Conservation (phyloP, 2,113 vertebrate species). For the Gavialis gangeticus region DNA sequence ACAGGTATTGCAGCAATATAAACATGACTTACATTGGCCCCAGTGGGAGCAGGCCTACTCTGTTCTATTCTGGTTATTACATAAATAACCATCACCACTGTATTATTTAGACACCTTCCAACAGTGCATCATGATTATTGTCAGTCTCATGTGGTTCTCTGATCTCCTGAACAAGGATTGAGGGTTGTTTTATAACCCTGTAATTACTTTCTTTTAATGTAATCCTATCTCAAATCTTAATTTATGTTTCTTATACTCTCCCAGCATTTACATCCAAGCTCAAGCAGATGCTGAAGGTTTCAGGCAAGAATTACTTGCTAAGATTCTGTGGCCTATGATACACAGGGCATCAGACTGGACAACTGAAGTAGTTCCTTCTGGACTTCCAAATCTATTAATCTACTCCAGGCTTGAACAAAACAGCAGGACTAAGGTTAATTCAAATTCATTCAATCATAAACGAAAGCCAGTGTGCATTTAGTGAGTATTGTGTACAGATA, state of each 20-base stretch:
- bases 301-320: neutral
- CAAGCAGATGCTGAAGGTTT: neutral
- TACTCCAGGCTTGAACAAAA: neutral
- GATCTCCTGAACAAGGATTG: neutral
- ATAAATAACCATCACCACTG: neutral
- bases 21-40: neutral
- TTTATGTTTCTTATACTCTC: neutral
- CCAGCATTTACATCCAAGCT: neutral
- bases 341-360: neutral
- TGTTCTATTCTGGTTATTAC: neutral
- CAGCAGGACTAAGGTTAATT: neutral
- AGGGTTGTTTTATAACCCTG: neutral
- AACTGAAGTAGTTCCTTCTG: neutral
- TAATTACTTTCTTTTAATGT: too few species aligned
- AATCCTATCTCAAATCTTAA: neutral
- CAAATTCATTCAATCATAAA: neutral
- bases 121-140: neutral
- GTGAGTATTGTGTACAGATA: rapidly evolving
- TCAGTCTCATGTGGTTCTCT: rapidly evolving
- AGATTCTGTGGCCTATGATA: neutral
- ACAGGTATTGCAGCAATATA: neutral
- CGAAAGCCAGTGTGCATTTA: neutral
- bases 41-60: neutral
- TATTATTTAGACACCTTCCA: neutral
- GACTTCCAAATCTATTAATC: neutral